Percentiles rank a stretch among this genome's conserved stretches.
Evolutionary conservation across 1,140 invertebrate genomes (phyloP).

Genomic region (Formica selysi): DNA sequence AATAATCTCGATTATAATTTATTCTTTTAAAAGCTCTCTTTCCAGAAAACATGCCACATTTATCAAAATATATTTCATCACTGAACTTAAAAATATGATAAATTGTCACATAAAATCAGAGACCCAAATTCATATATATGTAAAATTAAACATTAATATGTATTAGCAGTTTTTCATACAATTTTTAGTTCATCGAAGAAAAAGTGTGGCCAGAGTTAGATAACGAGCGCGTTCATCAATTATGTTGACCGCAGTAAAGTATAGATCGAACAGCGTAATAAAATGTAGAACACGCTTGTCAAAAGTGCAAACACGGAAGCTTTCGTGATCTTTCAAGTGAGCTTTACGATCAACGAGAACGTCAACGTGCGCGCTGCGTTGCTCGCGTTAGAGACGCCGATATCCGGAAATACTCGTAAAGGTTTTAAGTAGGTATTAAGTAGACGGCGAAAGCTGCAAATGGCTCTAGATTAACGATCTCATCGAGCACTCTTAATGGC

Average conservation of each 20-base stretch:
- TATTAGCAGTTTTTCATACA: not conserved
- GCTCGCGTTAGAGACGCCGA: slow-evolving; percentile 8
- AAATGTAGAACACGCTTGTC: slow-evolving; percentile 28
- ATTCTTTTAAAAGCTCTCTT: too few relatives aligned
- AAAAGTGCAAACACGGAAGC: not conserved
- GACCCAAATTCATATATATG: not conserved
- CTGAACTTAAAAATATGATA: not conserved
- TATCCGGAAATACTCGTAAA: slow-evolving; percentile 71
- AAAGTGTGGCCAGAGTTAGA: not conserved
- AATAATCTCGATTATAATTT: not conserved
- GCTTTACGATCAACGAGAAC: slow-evolving; percentile 56
- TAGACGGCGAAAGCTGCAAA: slow-evolving; percentile 58
- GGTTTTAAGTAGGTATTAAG: slow-evolving; percentile 64
- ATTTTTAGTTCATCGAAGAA: not conserved
- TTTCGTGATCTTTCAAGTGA: slow-evolving; percentile 29
- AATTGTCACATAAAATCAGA: not conserved
- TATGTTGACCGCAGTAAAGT: not conserved
- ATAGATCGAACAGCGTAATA: slow-evolving; percentile 5
- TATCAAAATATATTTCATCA: not conserved
- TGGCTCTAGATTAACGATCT: slow-evolving; percentile 74
- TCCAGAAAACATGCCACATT: not conserved
- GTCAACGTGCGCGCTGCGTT: not conserved
- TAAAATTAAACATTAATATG: not conserved
- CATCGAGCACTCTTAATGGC: slow-evolving; percentile 70
- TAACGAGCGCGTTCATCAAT: slow-evolving; percentile 19